phyloP scores from a whole-genome alignment of 2,113 vertebrate genomes.

The Dipodomys stephensi region DNA sequence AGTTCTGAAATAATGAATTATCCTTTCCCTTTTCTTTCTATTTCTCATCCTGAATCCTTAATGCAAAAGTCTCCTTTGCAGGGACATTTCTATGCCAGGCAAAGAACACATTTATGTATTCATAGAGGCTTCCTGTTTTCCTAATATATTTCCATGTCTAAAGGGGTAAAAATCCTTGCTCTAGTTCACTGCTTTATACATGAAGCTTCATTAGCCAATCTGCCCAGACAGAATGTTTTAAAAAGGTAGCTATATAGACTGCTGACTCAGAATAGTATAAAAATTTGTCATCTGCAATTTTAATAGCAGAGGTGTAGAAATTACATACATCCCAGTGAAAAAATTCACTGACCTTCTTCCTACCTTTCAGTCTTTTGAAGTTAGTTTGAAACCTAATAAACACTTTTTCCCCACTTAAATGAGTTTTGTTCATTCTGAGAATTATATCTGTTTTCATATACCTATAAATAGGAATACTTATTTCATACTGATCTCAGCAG shows the following conservation, averaged over 20 bases:
- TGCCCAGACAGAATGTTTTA: not conserved
- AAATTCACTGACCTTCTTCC: not conserved
- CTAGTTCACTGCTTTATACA: slow-evolving; percentile 34
- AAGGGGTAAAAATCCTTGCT: slow-evolving; percentile 5
- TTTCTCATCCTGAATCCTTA: slow-evolving; percentile 53
- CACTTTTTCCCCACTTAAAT: not conserved
- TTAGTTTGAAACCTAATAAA: slow-evolving; percentile 56
- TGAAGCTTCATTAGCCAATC: slow-evolving; percentile 23
- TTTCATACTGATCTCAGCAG: too few relatives aligned
- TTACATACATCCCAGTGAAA: not conserved
- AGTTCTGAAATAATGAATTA: slow-evolving; percentile 42
- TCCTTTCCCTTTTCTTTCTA: slow-evolving; percentile 66
- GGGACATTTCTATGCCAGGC: slow-evolving; percentile 52
- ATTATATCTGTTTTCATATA: too few relatives aligned
- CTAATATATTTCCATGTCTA: slow-evolving; percentile 35
- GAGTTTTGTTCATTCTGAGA: too few relatives aligned
- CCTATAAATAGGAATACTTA: too few relatives aligned
- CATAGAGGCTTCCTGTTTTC: slow-evolving; percentile 43
- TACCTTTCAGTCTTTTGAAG: not conserved
- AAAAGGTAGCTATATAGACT: slow-evolving; percentile 1
- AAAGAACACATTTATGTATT: slow-evolving; percentile 54
- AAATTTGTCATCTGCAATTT: slow-evolving; percentile 51
- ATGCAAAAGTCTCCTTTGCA: slow-evolving; percentile 61
- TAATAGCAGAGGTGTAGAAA: not conserved
- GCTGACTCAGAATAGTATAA: slow-evolving; percentile 13